Conservation (phyloP, 2,888 invertebrate genomes). For the Pheosia gnoma region DNA sequence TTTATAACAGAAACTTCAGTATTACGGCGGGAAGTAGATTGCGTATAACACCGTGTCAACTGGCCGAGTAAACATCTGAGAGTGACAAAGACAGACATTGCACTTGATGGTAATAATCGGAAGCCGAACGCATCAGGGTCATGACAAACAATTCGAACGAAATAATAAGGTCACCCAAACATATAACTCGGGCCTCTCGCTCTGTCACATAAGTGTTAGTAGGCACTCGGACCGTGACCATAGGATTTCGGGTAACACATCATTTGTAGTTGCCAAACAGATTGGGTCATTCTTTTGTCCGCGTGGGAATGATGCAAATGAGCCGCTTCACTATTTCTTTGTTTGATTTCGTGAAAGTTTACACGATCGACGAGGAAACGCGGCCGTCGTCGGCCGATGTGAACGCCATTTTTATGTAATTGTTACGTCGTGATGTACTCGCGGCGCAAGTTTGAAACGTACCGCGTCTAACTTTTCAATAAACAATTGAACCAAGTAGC, state of each 20-base stretch:
- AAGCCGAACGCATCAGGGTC: slow-evolving; percentile 40
- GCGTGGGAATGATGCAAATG: slow-evolving; percentile 83
- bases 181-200: slow-evolving; percentile 53
- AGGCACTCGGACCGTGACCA: slow-evolving; percentile 61
- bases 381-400: slow-evolving; percentile 77
- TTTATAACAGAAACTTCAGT: slow-evolving; percentile 22
- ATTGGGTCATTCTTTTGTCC: slow-evolving; percentile 83
- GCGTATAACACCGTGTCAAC: slow-evolving; percentile 27
- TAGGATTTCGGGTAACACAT: slow-evolving; percentile 78
- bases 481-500: too few relatives aligned
- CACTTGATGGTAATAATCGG: slow-evolving; percentile 29
- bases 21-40: slow-evolving; percentile 21
- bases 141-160: slow-evolving; percentile 54
- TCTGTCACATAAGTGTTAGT: slow-evolving; percentile 50
- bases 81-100: slow-evolving; percentile 22
- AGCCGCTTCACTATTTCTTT: slow-evolving; percentile 82
- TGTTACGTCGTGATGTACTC: slow-evolving; percentile 74
- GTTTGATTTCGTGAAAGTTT: slow-evolving; percentile 84
- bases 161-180: slow-evolving; percentile 52
- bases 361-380: slow-evolving; percentile 82
- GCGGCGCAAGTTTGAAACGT: slow-evolving; percentile 45
- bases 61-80: slow-evolving; percentile 24
- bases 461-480: slow-evolving; percentile 29
- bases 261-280: slow-evolving; percentile 78
- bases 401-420: slow-evolving; percentile 84